Conservation (phyloP, 2,888 invertebrate genomes). For the Pandemis heparana region DNA sequence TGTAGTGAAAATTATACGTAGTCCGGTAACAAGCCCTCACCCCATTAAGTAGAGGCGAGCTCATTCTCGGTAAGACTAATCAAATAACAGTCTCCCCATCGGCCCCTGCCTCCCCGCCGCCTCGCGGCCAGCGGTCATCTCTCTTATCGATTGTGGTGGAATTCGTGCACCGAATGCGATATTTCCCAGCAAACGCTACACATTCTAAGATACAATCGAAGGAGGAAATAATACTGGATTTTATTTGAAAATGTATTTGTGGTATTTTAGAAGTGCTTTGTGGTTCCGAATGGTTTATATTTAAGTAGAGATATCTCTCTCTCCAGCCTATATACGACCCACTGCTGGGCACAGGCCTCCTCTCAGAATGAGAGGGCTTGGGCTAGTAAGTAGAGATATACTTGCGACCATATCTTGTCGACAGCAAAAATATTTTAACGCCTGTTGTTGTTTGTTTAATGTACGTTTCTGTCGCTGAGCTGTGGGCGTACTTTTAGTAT, state of each 20-base stretch:
- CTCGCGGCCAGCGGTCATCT: slow-evolving; percentile 84
- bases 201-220: slow-evolving; percentile 66
- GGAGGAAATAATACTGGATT: slow-evolving; percentile 57
- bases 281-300: slow-evolving; percentile 18
- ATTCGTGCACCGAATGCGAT: slow-evolving; percentile 85
- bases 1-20: slow-evolving; percentile 78
- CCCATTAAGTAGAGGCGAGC: slow-evolving; percentile 84
- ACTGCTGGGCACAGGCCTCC: too few species aligned
- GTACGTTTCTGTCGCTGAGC: slow-evolving; percentile 18
- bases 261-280: slow-evolving; percentile 39
- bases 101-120: slow-evolving; percentile 62
- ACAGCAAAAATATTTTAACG: slow-evolving; percentile 25
- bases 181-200: slow-evolving; percentile 79
- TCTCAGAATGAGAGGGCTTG: too few species aligned
- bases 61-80: slow-evolving; percentile 87
- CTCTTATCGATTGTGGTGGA: slow-evolving; percentile 86
- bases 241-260: slow-evolving; percentile 42
- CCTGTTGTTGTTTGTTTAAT: slow-evolving; percentile 27
- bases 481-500: not conserved
- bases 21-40: slow-evolving; percentile 84
- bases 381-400: slow-evolving; percentile 14
- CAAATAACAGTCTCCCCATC: slow-evolving; percentile 85
- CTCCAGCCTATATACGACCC: too few species aligned
- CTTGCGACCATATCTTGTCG: slow-evolving; percentile 3
- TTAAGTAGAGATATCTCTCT: slow-evolving; percentile 11